These are phyloP conservation scores for Limnothrissa miodon DNA, from an alignment of 2,113 vertebrate species.

Conservation along the genomic window DNA sequence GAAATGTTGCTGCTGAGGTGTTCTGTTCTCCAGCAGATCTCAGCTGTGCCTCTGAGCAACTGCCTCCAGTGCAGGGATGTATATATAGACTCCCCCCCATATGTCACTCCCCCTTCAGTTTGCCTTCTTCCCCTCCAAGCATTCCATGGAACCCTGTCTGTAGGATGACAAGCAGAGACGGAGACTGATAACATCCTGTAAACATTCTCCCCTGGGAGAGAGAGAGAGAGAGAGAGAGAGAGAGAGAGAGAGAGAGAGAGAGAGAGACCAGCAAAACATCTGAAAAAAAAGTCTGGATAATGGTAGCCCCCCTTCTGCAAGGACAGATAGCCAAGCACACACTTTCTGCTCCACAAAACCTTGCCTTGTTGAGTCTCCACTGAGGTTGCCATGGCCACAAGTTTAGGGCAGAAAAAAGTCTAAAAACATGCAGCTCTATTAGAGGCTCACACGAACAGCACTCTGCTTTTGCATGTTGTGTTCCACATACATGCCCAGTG, in stretches of 20 bases:
- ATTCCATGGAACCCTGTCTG: conserved; percentile 72
- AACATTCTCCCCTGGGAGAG: conserved; percentile 59
- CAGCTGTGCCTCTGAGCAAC: conserved; percentile 68
- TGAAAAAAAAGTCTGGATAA: conserved; percentile 29
- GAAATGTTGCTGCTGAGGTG: conserved; percentile 53
- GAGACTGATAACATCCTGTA: conserved; percentile 72
- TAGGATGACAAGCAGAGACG: conserved; percentile 58
- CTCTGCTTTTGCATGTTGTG: background rate
- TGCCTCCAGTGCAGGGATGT: conserved; percentile 63
- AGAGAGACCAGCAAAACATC: conserved; percentile 44
- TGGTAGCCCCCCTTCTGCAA: conserved; percentile 39
- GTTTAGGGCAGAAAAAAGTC: background rate
- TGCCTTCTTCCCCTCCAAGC: conserved; percentile 67
- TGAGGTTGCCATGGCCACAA: conserved; percentile 55
- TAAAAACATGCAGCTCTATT: background rate
- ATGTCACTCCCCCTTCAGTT: conserved; percentile 74
- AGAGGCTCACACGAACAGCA: background rate
- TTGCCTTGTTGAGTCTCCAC: conserved; percentile 57
- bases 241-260: conserved; percentile 46
- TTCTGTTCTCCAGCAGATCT: conserved; percentile 55
- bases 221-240: conserved; percentile 55
- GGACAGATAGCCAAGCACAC: conserved; percentile 25
- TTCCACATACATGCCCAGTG: background rate
- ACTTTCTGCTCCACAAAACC: conserved; percentile 53
- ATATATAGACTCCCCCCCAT: conserved; percentile 62